Base-by-base conservation (phyloP, 2,113 vertebrate genomes). In the Cryptomyrus ogoouensis region DNA sequence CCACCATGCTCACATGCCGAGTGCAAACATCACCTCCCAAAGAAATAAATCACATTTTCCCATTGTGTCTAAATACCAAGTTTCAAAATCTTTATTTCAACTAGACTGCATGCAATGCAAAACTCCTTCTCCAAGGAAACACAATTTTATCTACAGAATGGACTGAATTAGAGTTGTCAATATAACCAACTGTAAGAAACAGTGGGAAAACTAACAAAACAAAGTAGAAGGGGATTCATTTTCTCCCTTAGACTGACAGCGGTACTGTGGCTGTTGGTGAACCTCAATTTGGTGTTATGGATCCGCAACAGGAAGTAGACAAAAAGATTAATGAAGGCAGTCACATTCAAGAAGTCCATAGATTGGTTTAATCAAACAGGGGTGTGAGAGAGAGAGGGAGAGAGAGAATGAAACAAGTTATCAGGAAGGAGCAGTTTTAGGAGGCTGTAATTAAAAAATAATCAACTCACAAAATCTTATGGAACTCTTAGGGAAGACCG, bases 321-420 rank as follows among this genome's bases (percentile, higher is more conserved):
- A 47, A 49, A 86, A 49, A 85, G 21, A 85, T 46, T 24, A n/a
- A 85, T 19, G 46, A 27, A 53, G 4, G 4, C 85, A 53, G 13
- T 53, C 85, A 35, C 49, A 47, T 85, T 58, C 50, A 49, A 49
- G 35, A 88, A 84, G 52, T 87, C 53, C 35, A 49, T 66, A 91
- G 50, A 56, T 74, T 31, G 13, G 39, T 91, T 91, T 88, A 84
- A 84, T 91, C 39, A 88, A 91, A 91, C 90, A 10, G 35, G 5
- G 17, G 47, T 86, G 70, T 62, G 42, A 49, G 2, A 13, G 49
- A 77, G 42, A 49, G 2, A 13, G 49, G 13, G 7, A 8, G 1
- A 47, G 3, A 52, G 1, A 49, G 47, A 49, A 83, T 87, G 87
- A 24, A 83, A 85, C 62, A 44, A 89, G 24, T 90, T 53, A 74